A percentile compares a stretch with the other conserved stretches of the same genome.
Evolutionary conservation across 2,113 vertebrate species (phyloP).

Genomic region (Cisticola juncidis): DNA sequence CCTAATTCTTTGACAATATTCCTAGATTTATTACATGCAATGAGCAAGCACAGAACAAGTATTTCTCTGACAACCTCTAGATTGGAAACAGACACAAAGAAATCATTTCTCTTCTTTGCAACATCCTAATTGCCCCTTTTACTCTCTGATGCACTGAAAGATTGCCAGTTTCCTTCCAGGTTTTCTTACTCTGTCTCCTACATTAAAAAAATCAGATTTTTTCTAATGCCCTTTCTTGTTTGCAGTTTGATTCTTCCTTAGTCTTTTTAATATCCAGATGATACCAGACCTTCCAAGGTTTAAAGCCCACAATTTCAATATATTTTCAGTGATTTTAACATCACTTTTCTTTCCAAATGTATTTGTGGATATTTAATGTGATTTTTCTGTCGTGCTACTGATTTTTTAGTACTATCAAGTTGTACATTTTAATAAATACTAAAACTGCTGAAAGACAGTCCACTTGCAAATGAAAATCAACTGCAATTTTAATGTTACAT

Average conservation of each 20-base stretch:
- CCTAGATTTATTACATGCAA: slow-evolving; percentile 35
- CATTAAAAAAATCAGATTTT: not conserved
- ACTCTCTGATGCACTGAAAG: not conserved
- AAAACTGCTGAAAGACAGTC: slow-evolving; percentile 21
- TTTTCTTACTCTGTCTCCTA: not conserved
- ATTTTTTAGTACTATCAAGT: not conserved
- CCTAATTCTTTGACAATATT: slow-evolving; percentile 41
- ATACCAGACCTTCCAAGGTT: not conserved
- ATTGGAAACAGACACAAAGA: slow-evolving; percentile 12
- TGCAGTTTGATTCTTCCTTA: not conserved
- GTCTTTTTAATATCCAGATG: not conserved
- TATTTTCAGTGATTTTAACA: not conserved
- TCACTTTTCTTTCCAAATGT: not conserved
- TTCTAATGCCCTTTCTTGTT: not conserved
- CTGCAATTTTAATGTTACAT: not conserved
- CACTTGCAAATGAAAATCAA: slow-evolving; percentile 18
- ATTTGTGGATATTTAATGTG: not conserved
- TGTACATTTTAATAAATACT: slow-evolving; percentile 19
- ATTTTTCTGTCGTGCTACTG: not conserved
- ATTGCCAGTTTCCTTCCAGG: not conserved
- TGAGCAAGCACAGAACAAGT: slow-evolving; percentile 15
- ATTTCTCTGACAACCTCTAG: not conserved
- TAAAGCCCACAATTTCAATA: not conserved
- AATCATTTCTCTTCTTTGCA: slow-evolving; percentile 9
- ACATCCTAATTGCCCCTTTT: slow-evolving; percentile 14